Evolutionary conservation across 92 coral and sea anemone species (phyloP), one percentile per base, ranked within the genome.

Genomic region (Parazoanthus swiftii): DNA sequence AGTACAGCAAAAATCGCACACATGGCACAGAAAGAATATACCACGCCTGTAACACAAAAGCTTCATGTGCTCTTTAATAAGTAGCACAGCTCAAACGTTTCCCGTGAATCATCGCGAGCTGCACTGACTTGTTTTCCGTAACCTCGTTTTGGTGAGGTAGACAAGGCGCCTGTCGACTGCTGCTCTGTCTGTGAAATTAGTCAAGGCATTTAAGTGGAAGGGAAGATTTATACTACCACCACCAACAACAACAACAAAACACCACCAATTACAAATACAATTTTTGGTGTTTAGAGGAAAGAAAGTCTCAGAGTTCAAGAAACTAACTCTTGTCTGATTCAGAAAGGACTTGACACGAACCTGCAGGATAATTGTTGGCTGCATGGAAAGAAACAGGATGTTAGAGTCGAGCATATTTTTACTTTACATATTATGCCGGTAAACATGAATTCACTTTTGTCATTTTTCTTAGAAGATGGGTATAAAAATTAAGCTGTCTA

Each of bases 151-250:
- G 36, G 94, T 85, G 75, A 91, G 91, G 26, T 89, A 89, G 23
- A 82, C 79, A 25, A 91, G 85, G 6, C 94, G 82, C 66, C 74
- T 86, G 74, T 89, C 88, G 23, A 91, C 92, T 59, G 94, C 94
- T 25, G 85, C 38, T 54, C 84, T 90, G 54, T 89, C 94, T 91
- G 86, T 9, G 72, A 33, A 80, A 10, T 0, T 33, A 42, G 86
- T 68, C 33, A 80, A 89, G 85, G 67, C 66, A 0, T 21, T 33
- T 42, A 80, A 39, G 4, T 25, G 8, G 29, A 14, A 66, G 68
- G 26, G 25, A 56, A 76, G 51, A 58, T 33, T 50, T 29, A 51
- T 6, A 37, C 13, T 78, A 21, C n/a, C 33, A 25, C 16, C 6
- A 43, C 42, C 4, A 29, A 80, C 15, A 63, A 63, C 6, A 63